Evolutionary conservation across 2,113 vertebrate genomes (phyloP).

Genomic region (Mesocricetus auratus): DNA sequence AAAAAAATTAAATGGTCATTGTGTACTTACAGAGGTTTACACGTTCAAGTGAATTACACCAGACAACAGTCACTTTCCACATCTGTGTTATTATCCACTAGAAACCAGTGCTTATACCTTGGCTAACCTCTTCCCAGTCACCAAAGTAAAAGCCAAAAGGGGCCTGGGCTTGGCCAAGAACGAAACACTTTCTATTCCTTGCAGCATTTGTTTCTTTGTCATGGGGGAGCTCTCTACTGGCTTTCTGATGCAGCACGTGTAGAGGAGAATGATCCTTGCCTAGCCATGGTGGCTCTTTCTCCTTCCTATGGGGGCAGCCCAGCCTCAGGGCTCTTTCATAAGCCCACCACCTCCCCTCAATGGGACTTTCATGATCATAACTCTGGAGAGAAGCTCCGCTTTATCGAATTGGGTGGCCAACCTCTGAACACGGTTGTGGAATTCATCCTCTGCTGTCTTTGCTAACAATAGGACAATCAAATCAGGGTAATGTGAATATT

Average conservation of each 20-base stretch:
- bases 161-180: slow-evolving; percentile 61
- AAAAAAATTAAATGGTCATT: slow-evolving; percentile 11
- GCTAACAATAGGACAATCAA: slow-evolving; percentile 52
- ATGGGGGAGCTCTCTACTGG: neutral
- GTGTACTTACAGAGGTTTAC: slow-evolving; percentile 1
- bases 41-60: slow-evolving; percentile 28
- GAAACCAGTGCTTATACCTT: slow-evolving; percentile 52
- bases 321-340: neutral
- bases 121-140: slow-evolving; percentile 71
- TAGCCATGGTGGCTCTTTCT: neutral
- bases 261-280: neutral
- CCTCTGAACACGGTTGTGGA: slow-evolving; percentile 60
- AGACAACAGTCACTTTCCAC: slow-evolving; percentile 24
- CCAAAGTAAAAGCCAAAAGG: slow-evolving; percentile 60
- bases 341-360: neutral
- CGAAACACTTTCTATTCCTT: slow-evolving; percentile 60
- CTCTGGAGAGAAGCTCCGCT: neutral
- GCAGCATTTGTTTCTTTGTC: slow-evolving; percentile 37
- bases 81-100: slow-evolving; percentile 63
- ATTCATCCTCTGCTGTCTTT: slow-evolving; percentile 5
- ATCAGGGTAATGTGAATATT: neutral
- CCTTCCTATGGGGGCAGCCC: neutral
- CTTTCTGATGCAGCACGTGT: slow-evolving; percentile 28
- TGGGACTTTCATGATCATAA: neutral
- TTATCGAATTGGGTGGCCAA: slow-evolving; percentile 61